phyloP scores from a whole-genome alignment of 1,140 invertebrate genomes.

The Drosophila mojavensis region DNA sequence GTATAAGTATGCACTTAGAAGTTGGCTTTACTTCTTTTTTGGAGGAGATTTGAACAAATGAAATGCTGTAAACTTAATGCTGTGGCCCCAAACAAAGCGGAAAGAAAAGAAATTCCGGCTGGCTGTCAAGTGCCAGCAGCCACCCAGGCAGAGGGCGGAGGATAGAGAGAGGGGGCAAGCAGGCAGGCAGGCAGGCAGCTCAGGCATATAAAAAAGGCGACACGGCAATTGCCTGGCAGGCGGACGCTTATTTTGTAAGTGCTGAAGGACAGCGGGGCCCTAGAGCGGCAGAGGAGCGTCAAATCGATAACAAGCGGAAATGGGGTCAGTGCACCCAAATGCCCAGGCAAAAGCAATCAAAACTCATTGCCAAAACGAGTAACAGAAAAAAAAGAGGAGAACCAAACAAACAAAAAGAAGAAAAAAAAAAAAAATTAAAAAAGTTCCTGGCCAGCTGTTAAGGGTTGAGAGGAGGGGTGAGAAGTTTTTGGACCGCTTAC shows the following conservation, averaged over 20 bases:
- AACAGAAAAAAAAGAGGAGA: constrained; percentile 13
- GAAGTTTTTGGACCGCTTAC: constrained; percentile 30
- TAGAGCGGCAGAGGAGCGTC: constrained; percentile 32
- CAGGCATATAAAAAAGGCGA: constrained; percentile 61
- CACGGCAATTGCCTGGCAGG: constrained; percentile 51
- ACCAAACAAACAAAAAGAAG: constrained; percentile 45
- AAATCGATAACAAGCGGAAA: constrained; percentile 81
- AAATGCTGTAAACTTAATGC: constrained; percentile 54
- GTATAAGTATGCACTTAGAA: constrained; percentile 36
- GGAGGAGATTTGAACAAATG: constrained; percentile 41
- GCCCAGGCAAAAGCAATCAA: constrained; percentile 78
- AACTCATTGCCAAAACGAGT: constrained; percentile 77
- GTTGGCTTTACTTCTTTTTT: constrained; percentile 13
- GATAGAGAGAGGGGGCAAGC: background rate
- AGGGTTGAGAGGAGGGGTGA: constrained; percentile 1
- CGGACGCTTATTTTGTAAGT: constrained; percentile 2
- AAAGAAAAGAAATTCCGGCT: constrained; percentile 51
- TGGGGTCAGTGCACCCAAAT: constrained; percentile 78
- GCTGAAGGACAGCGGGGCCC: constrained; percentile 6
- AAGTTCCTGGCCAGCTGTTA: constrained; percentile 31
- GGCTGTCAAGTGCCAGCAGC: constrained; percentile 68
- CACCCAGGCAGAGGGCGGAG: background rate
- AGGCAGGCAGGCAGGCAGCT: constrained; percentile 30
- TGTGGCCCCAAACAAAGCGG: constrained; percentile 23
- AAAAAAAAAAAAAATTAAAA: constrained; percentile 25